Conservation (phyloP, 2,797 vertebrate genomes). For the Pachyuromys duprasi region DNA sequence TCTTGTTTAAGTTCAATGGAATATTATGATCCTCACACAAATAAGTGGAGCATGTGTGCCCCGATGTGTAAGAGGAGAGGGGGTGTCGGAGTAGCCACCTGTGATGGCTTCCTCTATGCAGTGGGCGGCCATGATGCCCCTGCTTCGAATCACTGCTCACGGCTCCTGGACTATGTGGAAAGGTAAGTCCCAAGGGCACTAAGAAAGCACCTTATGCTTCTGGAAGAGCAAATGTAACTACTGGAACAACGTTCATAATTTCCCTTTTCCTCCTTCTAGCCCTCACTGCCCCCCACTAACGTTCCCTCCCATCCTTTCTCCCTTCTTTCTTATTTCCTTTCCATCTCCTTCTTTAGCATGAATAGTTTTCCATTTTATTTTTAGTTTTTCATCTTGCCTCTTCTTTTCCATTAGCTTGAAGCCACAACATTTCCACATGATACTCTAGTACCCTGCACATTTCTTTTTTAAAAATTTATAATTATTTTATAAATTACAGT, state of each 20-base stretch:
- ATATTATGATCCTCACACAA: constrained; percentile 90
- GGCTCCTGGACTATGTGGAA: constrained; percentile 89
- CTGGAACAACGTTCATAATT: neutral
- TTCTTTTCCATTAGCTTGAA: neutral
- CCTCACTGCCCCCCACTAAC: neutral
- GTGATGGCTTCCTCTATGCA: constrained; percentile 90
- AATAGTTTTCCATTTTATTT: neutral
- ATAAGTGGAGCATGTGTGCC: constrained; percentile 90
- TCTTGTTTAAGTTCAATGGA: constrained; percentile 91
- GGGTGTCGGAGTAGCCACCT: constrained; percentile 90
- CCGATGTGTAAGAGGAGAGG: constrained; percentile 91
- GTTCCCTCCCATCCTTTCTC: neutral
- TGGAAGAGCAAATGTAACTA: neutral
- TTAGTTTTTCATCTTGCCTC: neutral
- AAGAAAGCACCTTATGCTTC: neutral
- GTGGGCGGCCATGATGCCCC: constrained; percentile 90
- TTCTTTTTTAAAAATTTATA: neutral
- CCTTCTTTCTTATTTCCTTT: neutral
- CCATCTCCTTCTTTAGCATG: neutral
- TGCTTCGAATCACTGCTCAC: constrained; percentile 89
- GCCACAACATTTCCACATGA: neutral
- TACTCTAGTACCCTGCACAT: neutral
- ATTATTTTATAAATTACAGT: no score
- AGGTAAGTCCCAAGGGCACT: constrained; percentile 80
- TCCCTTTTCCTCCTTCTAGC: rapidly evolving